Base-by-base conservation (phyloP, 2,797 vertebrate species). In the Tragopan temminckii region DNA sequence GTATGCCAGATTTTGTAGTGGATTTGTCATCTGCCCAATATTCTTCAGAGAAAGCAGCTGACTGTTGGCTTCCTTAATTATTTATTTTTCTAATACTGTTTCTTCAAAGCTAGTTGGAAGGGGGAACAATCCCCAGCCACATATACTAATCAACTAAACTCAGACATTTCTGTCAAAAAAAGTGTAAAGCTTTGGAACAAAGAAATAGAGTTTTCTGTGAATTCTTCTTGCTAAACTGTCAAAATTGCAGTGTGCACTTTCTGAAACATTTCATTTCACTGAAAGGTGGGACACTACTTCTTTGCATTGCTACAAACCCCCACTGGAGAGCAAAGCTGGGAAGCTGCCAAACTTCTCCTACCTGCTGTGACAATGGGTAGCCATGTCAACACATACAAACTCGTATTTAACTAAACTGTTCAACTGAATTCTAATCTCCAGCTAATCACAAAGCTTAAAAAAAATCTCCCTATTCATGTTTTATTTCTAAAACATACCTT, bases 361-460 rank as follows among this genome's bases (percentile, higher is more conserved):
- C 93, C 95, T 95, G 86, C 93, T 88, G 88, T 78, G 94, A 95
- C 94, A 95, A 93, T 93, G 78, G 93, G 88, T 81, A 94, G 66
- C 93, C 11, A 0, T 95, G 92, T 94, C 95, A 94, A 91, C 79
- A 62, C 72, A 80, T 76, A 94, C 81, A 92, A 94, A 89, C 93
- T 62, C 64, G 25, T 87, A 90, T 87, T 95, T 92, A 94, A 92
- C 85, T 77, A 66, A 96, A 81, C 69, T 80, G 66, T 80, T 96
- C 92, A 95, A 96, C 95, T 95, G 72, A 95, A 94, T 95, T 97
- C 93, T 96, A 95, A 97, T 95, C 94, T 96, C 70, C 70, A 91
- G 76, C 66, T 95, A 94, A 95, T 95, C 77, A 0, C 69, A 84
- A 53, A 81, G 67, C 46, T 79, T 80, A 64, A 91, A 80, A 50